Evolutionary conservation across 1,140 invertebrate species (phyloP).

Genomic region (Polyergus mexicanus): DNA sequence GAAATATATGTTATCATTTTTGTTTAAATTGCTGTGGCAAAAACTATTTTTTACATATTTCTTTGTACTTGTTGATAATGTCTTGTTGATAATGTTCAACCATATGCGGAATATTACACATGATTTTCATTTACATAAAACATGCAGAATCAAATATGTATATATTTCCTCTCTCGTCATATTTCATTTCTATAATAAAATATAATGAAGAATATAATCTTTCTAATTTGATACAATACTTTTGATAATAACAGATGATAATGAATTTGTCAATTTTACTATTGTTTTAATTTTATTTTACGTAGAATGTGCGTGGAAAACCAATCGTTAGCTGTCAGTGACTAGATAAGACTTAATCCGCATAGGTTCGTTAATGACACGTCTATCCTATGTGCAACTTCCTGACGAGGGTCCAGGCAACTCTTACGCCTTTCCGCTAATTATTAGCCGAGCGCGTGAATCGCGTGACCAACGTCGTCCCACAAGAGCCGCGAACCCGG

Average conservation of each 20-base stretch:
- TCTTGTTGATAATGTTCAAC: not conserved
- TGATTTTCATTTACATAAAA: not conserved
- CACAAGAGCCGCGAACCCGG: slow-evolving; percentile 76
- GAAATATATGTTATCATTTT: not conserved
- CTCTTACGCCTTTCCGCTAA: slow-evolving; percentile 63
- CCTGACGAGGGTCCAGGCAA: slow-evolving; percentile 54
- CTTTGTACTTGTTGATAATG: not conserved
- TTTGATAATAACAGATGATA: not conserved
- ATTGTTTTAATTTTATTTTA: not conserved
- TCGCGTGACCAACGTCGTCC: slow-evolving; percentile 79
- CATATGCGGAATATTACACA: not conserved
- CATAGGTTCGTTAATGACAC: slow-evolving; percentile 64
- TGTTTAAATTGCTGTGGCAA: not conserved
- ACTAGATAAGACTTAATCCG: not conserved
- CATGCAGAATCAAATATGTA: not conserved
- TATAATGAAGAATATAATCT: not conserved
- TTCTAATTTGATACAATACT: not conserved
- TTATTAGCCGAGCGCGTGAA: slow-evolving; percentile 78
- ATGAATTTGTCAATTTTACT: not conserved
- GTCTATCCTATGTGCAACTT: slow-evolving; percentile 41
- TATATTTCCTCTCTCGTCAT: not conserved
- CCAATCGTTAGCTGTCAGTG: not conserved
- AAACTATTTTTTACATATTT: not conserved
- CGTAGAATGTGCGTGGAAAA: not conserved
- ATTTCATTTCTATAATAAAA: not conserved